These are phyloP conservation scores for Yponomeuta sedellus DNA, from an alignment of 2,888 invertebrate species.

Conservation along the genomic window DNA sequence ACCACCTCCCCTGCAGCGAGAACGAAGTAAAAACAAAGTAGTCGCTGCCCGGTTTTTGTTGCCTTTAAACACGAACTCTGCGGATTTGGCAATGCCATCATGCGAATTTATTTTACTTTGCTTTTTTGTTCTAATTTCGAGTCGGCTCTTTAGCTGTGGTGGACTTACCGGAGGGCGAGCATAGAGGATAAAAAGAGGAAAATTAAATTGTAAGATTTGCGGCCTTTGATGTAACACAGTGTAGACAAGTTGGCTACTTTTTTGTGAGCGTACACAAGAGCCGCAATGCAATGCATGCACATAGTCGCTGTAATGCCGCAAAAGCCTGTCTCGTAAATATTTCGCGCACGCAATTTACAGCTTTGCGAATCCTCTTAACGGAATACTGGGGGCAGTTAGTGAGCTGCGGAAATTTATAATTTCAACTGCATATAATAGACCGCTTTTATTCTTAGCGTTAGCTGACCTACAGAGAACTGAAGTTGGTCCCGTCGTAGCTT, in stretches of 20 bases:
- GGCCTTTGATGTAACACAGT: conserved; percentile 6
- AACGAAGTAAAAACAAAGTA: conserved; percentile 46
- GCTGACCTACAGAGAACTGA: neutral
- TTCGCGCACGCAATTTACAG: conserved; percentile 70
- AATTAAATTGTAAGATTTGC: neutral
- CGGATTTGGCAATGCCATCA: conserved; percentile 18
- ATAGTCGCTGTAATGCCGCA: conserved; percentile 57
- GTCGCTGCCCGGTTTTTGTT: conserved; percentile 30
- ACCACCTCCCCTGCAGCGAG: conserved; percentile 40
- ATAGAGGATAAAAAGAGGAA: neutral
- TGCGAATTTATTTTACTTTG: conserved; percentile 7
- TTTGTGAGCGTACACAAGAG: conserved; percentile 42
- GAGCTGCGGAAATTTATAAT: conserved; percentile 61
- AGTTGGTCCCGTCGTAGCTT: too few species aligned
- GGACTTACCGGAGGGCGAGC: neutral
- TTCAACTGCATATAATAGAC: conserved; percentile 48
- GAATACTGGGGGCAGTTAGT: conserved; percentile 67
- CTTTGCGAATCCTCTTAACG: conserved; percentile 72
- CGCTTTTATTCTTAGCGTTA: conserved; percentile 37
- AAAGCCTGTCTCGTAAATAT: conserved; percentile 73
- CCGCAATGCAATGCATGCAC: conserved; percentile 43
- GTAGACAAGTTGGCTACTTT: conserved; percentile 44
- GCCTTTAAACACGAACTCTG: conserved; percentile 22
- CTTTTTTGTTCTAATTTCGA: neutral
- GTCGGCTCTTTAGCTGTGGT: neutral